Evolutionary conservation across 2,797 vertebrate species (phyloP).

Genomic region (Hippocampus kuda): DNA sequence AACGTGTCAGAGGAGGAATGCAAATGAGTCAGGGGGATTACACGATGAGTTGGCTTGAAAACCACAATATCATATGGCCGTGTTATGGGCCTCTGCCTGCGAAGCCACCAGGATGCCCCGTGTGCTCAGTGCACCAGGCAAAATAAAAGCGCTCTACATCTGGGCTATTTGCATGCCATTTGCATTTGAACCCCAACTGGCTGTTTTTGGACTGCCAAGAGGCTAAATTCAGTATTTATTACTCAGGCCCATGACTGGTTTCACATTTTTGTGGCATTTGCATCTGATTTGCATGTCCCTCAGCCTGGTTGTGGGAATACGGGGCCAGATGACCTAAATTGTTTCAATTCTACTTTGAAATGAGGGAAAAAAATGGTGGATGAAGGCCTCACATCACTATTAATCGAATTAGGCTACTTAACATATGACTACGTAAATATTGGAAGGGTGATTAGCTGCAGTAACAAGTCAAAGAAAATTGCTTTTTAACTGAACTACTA

Average conservation of each 20-base stretch:
- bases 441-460: slow-evolving; percentile 9
- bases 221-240: slow-evolving; percentile 75
- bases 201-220: slow-evolving; percentile 68
- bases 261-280: slow-evolving; percentile 62
- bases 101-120: slow-evolving; percentile 32
- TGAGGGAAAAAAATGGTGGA: slow-evolving; percentile 31
- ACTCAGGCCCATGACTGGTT: slow-evolving; percentile 60
- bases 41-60: slow-evolving; percentile 34
- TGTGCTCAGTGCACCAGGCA: slow-evolving; percentile 34
- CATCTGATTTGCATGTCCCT: slow-evolving; percentile 69
- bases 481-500: slow-evolving; percentile 2
- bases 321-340: slow-evolving; percentile 70
- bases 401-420: slow-evolving; percentile 64
- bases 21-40: slow-evolving; percentile 21
- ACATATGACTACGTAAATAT: slow-evolving; percentile 48
- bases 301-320: slow-evolving; percentile 59
- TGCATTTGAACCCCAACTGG: slow-evolving; percentile 67
- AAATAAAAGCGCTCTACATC: slow-evolving; percentile 42
- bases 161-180: slow-evolving; percentile 67
- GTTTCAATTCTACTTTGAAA: slow-evolving; percentile 60
- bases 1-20: slow-evolving; percentile 18
- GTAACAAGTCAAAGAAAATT: not conserved
- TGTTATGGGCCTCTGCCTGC: slow-evolving; percentile 26
- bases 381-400: slow-evolving; percentile 58
- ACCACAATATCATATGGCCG: slow-evolving; percentile 27